Evolutionary conservation across 2,113 vertebrate species (phyloP).

Genomic region (Himantopus leucocephalus): DNA sequence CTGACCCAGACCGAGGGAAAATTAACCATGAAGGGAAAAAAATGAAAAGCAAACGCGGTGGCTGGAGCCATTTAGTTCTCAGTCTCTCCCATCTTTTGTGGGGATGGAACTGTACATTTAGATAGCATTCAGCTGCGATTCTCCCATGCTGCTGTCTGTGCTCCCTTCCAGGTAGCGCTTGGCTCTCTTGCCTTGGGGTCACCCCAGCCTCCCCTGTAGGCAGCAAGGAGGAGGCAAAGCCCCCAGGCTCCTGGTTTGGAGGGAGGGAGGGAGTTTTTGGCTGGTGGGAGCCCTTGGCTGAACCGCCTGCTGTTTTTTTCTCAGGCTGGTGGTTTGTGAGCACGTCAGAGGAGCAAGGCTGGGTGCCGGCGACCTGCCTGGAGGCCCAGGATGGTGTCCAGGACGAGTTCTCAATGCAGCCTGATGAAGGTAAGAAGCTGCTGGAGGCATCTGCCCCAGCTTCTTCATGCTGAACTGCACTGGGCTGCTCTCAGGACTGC

Average conservation of each 20-base stretch:
- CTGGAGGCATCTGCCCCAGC: neutral
- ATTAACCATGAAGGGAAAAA: neutral
- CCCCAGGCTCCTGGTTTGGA: neutral
- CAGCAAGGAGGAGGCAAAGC: neutral
- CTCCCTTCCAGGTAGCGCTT: neutral
- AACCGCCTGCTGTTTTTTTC: neutral
- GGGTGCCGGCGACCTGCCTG: conserved; percentile 96
- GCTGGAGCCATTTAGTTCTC: neutral
- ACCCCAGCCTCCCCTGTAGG: neutral
- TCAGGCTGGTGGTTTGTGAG: conserved; percentile 99
- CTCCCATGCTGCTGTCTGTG: neutral
- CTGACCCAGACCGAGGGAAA: conserved; percentile 21
- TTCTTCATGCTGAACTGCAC: neutral
- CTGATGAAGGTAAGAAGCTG: conserved; percentile 87
- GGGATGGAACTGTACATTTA: neutral
- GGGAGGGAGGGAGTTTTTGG: neutral
- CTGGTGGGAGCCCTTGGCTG: neutral
- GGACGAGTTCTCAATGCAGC: conserved; percentile 89
- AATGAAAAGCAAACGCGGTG: neutral
- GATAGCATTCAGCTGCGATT: neutral
- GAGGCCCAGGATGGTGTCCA: conserved; percentile 93
- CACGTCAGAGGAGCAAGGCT: conserved; percentile 93
- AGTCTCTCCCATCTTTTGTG: neutral
- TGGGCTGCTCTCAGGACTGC: neutral
- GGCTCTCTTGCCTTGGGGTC: neutral